Evolutionary conservation across 2,113 vertebrate species (phyloP).

Genomic region (Nothobranchius kuhntae): DNA sequence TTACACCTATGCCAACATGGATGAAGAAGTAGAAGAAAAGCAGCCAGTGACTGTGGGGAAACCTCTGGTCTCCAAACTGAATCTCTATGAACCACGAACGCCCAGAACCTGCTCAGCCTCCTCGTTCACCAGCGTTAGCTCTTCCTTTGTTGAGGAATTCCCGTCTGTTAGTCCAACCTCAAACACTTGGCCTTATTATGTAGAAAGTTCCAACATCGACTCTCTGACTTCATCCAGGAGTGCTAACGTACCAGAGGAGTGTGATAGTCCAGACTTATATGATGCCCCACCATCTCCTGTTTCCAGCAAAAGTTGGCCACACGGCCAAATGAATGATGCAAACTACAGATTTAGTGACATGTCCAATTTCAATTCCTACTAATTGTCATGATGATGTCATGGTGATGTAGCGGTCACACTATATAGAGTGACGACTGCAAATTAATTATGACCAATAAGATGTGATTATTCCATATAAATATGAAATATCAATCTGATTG

Average conservation of each 20-base stretch:
- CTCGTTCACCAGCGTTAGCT: constrained; percentile 43
- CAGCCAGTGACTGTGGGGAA: constrained; percentile 79
- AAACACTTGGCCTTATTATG: constrained; percentile 31
- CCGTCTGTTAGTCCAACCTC: constrained; percentile 33
- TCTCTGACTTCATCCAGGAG: constrained; percentile 11
- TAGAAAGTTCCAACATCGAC: constrained; percentile 2
- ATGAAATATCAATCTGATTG: no score
- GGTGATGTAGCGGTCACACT: no score
- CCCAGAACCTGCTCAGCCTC: constrained; percentile 27
- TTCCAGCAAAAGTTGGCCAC: constrained; percentile 65
- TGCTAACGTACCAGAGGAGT: constrained; percentile 81
- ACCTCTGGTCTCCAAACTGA: constrained; percentile 88
- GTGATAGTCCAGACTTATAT: constrained; percentile 58
- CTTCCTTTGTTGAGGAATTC: constrained; percentile 47
- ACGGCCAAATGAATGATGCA: constrained; percentile 41
- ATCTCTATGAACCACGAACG: constrained; percentile 70
- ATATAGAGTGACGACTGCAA: no score
- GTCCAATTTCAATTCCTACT: constrained; percentile 63
- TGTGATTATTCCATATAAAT: no score
- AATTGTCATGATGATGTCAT: constrained; percentile 2
- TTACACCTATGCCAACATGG: constrained; percentile 80
- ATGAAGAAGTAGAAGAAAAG: constrained; percentile 82
- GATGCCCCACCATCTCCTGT: constrained; percentile 46
- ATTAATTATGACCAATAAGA: no score
- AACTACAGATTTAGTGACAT: constrained; percentile 66